phyloP scores from a whole-genome alignment of 2,888 invertebrate genomes.

The Tipula lateralis region DNA sequence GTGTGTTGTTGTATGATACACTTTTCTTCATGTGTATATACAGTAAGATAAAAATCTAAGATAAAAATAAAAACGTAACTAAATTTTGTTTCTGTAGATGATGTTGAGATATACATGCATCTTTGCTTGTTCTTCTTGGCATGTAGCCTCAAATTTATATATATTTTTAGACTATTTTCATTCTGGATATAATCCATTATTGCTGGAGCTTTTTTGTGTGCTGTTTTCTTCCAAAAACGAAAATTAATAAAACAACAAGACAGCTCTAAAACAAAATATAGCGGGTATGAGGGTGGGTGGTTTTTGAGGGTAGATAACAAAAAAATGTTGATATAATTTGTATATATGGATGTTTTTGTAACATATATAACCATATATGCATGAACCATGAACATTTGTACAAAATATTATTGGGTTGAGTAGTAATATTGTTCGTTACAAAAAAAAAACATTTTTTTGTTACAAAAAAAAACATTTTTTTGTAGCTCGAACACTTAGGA shows the following conservation, averaged over 20 bases:
- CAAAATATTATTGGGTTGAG: background rate
- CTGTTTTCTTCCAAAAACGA: background rate
- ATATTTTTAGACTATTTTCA: background rate
- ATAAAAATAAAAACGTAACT: constrained; percentile 19
- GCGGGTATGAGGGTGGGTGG: background rate
- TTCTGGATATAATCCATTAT: background rate
- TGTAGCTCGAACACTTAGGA: too few relatives aligned
- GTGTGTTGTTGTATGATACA: background rate
- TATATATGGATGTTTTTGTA: background rate
- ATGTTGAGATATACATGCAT: background rate
- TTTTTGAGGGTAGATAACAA: background rate
- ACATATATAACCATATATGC: background rate
- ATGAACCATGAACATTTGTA: background rate
- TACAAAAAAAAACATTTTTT: too few relatives aligned
- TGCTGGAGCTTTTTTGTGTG: background rate
- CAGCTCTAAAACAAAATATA: background rate
- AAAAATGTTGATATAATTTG: background rate
- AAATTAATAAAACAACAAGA: constrained; percentile 3
- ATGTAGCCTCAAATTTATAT: constrained; percentile 9
- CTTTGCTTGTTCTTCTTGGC: background rate
- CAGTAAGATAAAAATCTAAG: constrained; percentile 4
- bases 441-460: too few relatives aligned
- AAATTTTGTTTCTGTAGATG: background rate
- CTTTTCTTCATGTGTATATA: too few relatives aligned
- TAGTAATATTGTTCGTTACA: background rate